phyloP scores from a whole-genome alignment of 2,888 invertebrate genomes.

The Calliscelio sp. region DNA sequence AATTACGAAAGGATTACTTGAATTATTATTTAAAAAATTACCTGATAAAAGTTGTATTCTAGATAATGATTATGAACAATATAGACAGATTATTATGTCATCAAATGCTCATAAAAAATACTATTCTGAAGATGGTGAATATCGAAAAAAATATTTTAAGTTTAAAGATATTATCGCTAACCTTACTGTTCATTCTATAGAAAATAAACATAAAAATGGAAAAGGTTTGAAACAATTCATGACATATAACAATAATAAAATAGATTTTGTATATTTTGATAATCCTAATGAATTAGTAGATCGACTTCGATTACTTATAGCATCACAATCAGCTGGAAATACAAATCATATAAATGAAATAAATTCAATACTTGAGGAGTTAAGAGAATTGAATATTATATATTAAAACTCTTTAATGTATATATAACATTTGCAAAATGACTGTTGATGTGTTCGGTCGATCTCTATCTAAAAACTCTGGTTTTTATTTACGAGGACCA shows the following conservation, averaged over 20 bases:
- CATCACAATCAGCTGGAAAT: background rate
- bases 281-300: background rate
- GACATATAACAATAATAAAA: background rate
- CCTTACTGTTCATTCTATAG: no score
- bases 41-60: background rate
- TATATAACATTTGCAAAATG: background rate
- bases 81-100: conserved; percentile 20
- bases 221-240: background rate
- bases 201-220: background rate
- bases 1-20: conserved; percentile 6
- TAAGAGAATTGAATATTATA: background rate
- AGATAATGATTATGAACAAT: conserved; percentile 1
- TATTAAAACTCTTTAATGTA: background rate
- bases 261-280: background rate
- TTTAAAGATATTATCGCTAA: conserved; percentile 12
- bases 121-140: background rate
- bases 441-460: background rate
- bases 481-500: background rate
- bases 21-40: conserved; percentile 14
- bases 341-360: conserved; percentile 80
- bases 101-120: conserved; percentile 39
- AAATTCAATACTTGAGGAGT: conserved; percentile 34
- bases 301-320: background rate
- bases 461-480: background rate
- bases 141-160: background rate